These are phyloP conservation scores for Lycophotia porphyrea DNA, from an alignment of 2,888 invertebrate genomes.

Conservation along the genomic window DNA sequence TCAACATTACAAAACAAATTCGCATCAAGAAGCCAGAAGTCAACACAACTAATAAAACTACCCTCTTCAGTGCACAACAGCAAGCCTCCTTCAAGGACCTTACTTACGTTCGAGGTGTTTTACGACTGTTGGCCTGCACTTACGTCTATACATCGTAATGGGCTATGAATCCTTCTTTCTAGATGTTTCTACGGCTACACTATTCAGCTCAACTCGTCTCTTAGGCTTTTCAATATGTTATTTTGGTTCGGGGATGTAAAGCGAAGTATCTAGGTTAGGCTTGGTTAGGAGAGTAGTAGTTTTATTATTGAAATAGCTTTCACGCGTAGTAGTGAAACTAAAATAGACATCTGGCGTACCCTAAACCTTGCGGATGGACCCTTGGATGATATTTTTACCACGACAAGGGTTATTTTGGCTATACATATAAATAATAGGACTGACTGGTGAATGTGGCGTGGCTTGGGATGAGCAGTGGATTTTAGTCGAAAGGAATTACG, in stretches of 20 bases:
- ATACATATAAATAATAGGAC: background rate
- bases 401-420: background rate
- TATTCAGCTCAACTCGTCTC: conserved; percentile 20
- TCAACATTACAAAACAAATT: background rate
- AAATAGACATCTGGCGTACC: background rate
- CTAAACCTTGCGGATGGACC: background rate
- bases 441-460: background rate
- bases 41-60: conserved; percentile 26
- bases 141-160: conserved; percentile 36
- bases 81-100: background rate
- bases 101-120: conserved; percentile 42
- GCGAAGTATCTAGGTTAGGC: background rate
- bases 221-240: conserved; percentile 29
- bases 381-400: background rate
- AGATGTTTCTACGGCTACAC: conserved; percentile 16
- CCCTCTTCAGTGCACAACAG: conserved; percentile 23
- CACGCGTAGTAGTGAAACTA: background rate
- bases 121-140: conserved; percentile 44
- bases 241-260: background rate
- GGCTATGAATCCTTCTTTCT: conserved; percentile 36
- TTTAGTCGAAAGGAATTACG: background rate
- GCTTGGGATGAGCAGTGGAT: background rate
- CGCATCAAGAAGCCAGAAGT: conserved; percentile 1
- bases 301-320: conserved; percentile 29
- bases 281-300: background rate